phyloP scores from a whole-genome alignment of 2,797 vertebrate species.

The Mormyrus hasselquistii region DNA sequence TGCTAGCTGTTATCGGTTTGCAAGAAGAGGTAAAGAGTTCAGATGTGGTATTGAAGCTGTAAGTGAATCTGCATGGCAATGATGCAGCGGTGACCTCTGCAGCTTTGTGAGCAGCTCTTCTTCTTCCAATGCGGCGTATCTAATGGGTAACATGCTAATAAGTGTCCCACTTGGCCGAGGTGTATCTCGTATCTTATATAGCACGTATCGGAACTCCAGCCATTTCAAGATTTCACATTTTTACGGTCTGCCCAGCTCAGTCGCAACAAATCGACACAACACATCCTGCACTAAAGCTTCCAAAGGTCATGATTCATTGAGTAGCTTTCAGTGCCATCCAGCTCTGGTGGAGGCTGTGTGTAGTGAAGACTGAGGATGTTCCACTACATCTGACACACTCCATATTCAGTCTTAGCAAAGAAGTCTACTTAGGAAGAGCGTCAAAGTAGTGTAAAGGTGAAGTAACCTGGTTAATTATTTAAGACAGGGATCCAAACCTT shows the following conservation, averaged over 20 bases:
- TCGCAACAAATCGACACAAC: constrained; percentile 53
- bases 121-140: neutral
- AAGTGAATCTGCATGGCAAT: neutral
- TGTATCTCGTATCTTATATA: constrained; percentile 36
- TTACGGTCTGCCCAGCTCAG: constrained; percentile 53
- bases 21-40: neutral
- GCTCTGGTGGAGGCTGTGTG: constrained; percentile 36
- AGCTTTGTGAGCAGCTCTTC: neutral
- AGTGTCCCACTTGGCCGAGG: constrained; percentile 41
- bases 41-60: neutral
- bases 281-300: constrained; percentile 52
- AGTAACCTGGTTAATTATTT: neutral
- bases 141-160: constrained; percentile 21
- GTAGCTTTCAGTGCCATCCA: constrained; percentile 54
- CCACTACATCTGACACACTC: neutral
- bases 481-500: neutral
- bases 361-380: neutral
- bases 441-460: neutral
- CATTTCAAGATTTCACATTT: constrained; percentile 53
- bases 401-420: neutral
- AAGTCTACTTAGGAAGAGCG: neutral
- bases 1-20: neutral
- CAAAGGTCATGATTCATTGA: constrained; percentile 64
- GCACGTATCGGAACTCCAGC: constrained; percentile 19
- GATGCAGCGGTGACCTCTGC: neutral